phyloP scores from a whole-genome alignment of 2,113 vertebrate species.

The Entelurus aequoreus region DNA sequence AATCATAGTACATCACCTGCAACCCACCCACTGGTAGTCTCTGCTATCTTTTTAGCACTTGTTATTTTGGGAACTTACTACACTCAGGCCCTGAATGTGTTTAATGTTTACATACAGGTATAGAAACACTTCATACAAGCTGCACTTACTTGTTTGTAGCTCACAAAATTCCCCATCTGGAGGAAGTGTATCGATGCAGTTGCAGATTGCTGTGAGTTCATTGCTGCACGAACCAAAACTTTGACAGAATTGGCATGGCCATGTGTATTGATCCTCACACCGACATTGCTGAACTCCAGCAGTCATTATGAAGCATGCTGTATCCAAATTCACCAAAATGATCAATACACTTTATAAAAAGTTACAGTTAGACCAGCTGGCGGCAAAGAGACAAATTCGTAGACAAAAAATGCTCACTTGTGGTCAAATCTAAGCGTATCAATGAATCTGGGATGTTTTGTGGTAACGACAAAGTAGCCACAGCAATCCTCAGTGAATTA shows the following conservation, averaged over 20 bases:
- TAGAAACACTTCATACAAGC: not conserved
- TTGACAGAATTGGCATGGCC: slow-evolving; percentile 39
- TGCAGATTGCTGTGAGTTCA: slow-evolving; percentile 19
- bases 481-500: not conserved
- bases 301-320: slow-evolving; percentile 36
- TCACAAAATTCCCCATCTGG: slow-evolving; percentile 26
- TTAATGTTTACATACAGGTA: not conserved
- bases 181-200: slow-evolving; percentile 40
- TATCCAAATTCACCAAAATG: not conserved
- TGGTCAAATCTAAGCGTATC: not conserved
- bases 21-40: too few relatives aligned
- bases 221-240: slow-evolving; percentile 13
- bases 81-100: too few relatives aligned
- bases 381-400: not conserved
- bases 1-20: too few relatives aligned
- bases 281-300: slow-evolving; percentile 22
- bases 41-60: too few relatives aligned
- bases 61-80: too few relatives aligned
- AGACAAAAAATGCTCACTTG: not conserved
- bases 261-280: slow-evolving; percentile 42
- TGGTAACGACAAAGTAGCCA: not conserved
- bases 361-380: too few relatives aligned
- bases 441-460: not conserved
- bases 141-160: slow-evolving; percentile 33
- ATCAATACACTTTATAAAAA: not conserved